A percentile compares a stretch with the other conserved stretches of the same genome.
Evolutionary conservation across 2,113 vertebrate species (phyloP).

Genomic region (Accipiter virgatus): DNA sequence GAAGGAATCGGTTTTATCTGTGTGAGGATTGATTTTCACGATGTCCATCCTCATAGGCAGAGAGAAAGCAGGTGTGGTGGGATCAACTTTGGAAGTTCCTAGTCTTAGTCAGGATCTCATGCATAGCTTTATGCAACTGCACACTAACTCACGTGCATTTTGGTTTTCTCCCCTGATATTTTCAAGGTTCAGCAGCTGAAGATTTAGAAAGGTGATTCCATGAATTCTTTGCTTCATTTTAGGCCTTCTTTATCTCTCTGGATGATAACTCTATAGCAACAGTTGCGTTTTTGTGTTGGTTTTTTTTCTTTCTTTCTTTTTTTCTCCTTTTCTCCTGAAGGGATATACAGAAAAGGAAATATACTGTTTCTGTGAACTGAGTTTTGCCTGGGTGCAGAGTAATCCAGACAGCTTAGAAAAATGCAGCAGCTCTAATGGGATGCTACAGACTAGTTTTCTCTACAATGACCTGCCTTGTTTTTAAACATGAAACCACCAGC

Average conservation of each 20-base stretch:
- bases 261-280: not conserved
- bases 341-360: not conserved
- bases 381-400: not conserved
- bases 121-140: not conserved
- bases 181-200: not conserved
- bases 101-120: not conserved
- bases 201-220: not conserved
- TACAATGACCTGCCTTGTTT: not conserved
- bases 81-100: not conserved
- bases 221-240: not conserved
- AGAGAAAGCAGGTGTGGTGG: not conserved
- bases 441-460: not conserved
- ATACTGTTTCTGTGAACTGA: not conserved
- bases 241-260: not conserved
- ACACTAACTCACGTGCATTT: not conserved
- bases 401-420: not conserved
- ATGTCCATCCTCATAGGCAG: not conserved
- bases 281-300: no score
- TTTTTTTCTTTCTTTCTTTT: not conserved
- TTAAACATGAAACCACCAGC: not conserved
- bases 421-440: not conserved
- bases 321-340: not conserved
- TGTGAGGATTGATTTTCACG: not conserved
- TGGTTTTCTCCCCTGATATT: not conserved
- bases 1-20: not conserved